Base-by-base conservation (phyloP, 2,113 vertebrate species). In the Lipotes vexillifer region DNA sequence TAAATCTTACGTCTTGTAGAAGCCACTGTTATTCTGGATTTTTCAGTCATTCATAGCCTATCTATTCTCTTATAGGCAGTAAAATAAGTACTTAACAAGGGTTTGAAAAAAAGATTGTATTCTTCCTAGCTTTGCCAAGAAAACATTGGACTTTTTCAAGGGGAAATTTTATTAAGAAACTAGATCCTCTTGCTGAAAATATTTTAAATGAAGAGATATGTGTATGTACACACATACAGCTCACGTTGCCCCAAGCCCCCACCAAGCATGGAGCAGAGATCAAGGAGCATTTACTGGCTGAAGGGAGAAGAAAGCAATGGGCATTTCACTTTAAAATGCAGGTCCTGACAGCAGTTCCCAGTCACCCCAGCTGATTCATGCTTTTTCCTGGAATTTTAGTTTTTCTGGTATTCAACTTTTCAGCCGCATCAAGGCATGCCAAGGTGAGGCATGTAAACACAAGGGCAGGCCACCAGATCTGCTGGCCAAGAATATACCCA, bases 61-160 rank as follows among this genome's bases (percentile, higher is more conserved):
- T 87, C 49, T 90, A 57, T 75, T 84, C 77, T 75, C 63, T 66
- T 74, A 55, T 8, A 49, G 52, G 72, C 68, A 75, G 90, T 80
- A 84, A 95, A 90, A 87, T 92, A 92, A 90, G 93, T 87, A 71
- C 55, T 92, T 94, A 87, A 93, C 44, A 85, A 88, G 12, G 15
- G 14, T 75, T 96, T 97, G 52, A 4, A 49, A 46, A 12, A 71
- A 61, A 68, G 33, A 36, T 71, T 27, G 20, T 55, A 83, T 87
- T 92, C 33, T 87, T 94, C 87, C 20, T 72, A 78, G 36, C 41
- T 90, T 91, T 94, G 74, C 63, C 75, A 96, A 93, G 61, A 82
- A 94, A 61, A 71, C 65, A 83, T 1, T 69, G 6, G 36, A 59
- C 61, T 84, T 95, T 77, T 83, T 87, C 66, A 82, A 93, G 89